phyloP scores from a whole-genome alignment of 2,888 invertebrate species.

The Bellardia bayeri region DNA sequence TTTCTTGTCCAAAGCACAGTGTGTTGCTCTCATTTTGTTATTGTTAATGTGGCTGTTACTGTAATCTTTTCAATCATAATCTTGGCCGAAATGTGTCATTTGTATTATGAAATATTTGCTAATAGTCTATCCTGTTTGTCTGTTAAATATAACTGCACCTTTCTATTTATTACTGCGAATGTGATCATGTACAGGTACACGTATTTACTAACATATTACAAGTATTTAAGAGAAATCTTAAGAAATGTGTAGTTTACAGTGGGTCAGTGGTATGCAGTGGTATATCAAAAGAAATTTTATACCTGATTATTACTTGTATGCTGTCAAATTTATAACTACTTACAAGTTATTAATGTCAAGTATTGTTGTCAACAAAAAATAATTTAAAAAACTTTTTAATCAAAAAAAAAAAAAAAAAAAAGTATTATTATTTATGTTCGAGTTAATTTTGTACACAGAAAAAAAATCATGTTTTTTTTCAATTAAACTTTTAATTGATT shows the following conservation, averaged over 20 bases:
- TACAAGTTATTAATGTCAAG: not conserved
- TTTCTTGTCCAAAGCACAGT: constrained; percentile 13
- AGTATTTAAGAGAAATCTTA: constrained; percentile 21
- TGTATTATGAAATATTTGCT: constrained; percentile 44
- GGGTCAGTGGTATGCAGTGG: not conserved
- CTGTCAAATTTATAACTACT: not conserved
- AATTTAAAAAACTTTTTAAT: no score
- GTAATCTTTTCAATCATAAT: constrained; percentile 66
- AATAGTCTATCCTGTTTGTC: not conserved
- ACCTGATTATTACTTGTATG: not conserved
- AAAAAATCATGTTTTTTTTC: no score
- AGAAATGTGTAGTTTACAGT: constrained; percentile 28
- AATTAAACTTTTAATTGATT: no score
- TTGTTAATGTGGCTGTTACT: constrained; percentile 38
- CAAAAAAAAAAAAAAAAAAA: no score
- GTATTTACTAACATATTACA: constrained; percentile 38
- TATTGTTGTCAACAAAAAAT: no score
- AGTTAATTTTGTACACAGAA: no score
- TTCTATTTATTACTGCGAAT: constrained; percentile 19
- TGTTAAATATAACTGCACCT: constrained; percentile 25
- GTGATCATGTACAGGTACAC: not conserved
- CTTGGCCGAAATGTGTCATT: constrained; percentile 50
- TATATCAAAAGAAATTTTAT: no score
- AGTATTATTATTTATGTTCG: no score
- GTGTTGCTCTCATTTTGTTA: constrained; percentile 37